A percentile compares a stretch with the other conserved stretches of the same genome.
Evolutionary conservation across 2,113 vertebrate genomes (phyloP).

Genomic region (Poeciliopsis turrubarensis): DNA sequence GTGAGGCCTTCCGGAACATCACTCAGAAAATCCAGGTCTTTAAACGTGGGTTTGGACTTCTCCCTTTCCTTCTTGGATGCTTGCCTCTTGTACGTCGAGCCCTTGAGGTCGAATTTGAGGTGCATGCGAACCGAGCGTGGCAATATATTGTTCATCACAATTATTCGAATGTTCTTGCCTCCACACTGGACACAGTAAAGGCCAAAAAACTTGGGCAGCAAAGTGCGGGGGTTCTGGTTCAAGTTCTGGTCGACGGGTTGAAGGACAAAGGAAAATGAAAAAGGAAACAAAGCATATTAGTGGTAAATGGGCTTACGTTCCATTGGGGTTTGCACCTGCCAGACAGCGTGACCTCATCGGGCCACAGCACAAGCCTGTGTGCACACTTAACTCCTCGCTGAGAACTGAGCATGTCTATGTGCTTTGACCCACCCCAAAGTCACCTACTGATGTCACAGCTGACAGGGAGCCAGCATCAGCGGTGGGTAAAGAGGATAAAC

Average conservation of each 20-base stretch:
- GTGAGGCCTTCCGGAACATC: conserved; percentile 91
- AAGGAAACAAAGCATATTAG: not conserved
- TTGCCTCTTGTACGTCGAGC: conserved; percentile 94
- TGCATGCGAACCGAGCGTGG: conserved; percentile 95
- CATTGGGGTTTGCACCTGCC: conserved; percentile 50
- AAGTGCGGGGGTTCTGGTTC: conserved; percentile 96
- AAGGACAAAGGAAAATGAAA: not conserved
- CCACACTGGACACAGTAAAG: conserved; percentile 97
- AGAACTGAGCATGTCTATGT: conserved; percentile 27
- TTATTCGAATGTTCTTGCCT: conserved; percentile 95
- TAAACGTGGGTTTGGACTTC: conserved; percentile 91
- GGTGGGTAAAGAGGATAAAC: conserved; percentile 59
- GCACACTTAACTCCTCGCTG: conserved; percentile 39
- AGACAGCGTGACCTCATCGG: conserved; percentile 37
- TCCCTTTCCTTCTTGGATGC: conserved; percentile 97
- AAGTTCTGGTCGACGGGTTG: conserved; percentile 82
- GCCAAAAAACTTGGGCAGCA: conserved; percentile 98
- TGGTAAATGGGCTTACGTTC: not conserved
- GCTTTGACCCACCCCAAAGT: conserved; percentile 39
- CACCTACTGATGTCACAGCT: conserved; percentile 50
- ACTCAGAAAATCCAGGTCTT: conserved; percentile 96
- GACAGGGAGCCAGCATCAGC: conserved; percentile 21
- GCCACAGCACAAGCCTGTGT: conserved; percentile 4
- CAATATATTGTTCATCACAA: conserved; percentile 97
- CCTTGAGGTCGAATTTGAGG: conserved; percentile 97